Evolutionary conservation across 2,113 vertebrate species (phyloP).

Genomic region (Asarcornis scutulata): DNA sequence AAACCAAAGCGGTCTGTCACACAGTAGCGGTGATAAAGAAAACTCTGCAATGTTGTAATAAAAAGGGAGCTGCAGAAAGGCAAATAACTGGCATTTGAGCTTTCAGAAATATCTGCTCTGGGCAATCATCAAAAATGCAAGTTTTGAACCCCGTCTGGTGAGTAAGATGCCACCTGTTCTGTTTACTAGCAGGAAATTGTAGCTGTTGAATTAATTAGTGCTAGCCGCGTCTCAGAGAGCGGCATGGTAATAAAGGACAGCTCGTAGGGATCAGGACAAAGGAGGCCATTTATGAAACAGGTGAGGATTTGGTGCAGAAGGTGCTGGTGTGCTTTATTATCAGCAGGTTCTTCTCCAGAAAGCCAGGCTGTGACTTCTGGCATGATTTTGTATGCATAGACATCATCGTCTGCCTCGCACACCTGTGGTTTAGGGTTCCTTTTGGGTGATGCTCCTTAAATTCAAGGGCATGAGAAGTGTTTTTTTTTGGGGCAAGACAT

Average conservation of each 20-base stretch:
- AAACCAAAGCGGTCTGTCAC: background rate
- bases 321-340: accelerated
- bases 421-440: background rate
- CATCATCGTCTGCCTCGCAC: background rate
- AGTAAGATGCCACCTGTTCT: background rate
- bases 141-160: background rate
- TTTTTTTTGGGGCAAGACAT: accelerated
- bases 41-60: background rate
- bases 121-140: background rate
- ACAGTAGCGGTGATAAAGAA: background rate
- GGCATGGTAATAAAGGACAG: background rate
- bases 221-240: background rate
- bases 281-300: background rate
- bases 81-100: background rate
- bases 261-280: background rate
- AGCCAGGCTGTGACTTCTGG: accelerated
- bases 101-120: background rate
- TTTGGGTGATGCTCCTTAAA: background rate
- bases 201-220: background rate
- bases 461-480: background rate
- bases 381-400: accelerated
- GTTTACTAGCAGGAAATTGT: background rate
- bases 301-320: accelerated
- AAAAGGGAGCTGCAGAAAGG: background rate
- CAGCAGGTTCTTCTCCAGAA: background rate